phyloP scores from a whole-genome alignment of 2,113 vertebrate species.

The Petroica traversi region DNA sequence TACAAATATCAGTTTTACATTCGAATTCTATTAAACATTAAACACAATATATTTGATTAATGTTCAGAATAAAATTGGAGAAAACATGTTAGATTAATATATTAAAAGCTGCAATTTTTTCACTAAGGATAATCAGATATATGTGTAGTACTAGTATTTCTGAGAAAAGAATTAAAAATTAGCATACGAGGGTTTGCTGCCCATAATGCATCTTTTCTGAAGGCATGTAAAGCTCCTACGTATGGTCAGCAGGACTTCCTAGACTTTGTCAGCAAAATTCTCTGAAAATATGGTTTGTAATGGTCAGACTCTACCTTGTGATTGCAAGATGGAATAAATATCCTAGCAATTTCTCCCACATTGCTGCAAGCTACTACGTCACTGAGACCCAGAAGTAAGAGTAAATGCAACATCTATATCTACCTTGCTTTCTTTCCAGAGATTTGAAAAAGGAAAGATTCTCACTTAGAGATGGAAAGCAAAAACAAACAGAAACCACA shows the following conservation, averaged over 20 bases:
- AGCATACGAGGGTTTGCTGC: not conserved
- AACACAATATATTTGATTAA: not conserved
- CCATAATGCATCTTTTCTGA: not conserved
- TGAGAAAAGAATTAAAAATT: not conserved
- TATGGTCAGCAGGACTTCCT: not conserved
- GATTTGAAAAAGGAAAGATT: not conserved
- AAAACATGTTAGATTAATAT: not conserved
- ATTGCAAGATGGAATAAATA: not conserved
- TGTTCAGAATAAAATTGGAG: not conserved
- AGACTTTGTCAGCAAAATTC: not conserved
- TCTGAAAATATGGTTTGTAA: not conserved
- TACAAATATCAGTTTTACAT: not conserved
- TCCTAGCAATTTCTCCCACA: not conserved
- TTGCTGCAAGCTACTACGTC: not conserved
- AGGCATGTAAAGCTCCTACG: not conserved
- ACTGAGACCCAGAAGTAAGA: not conserved
- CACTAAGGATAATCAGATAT: not conserved
- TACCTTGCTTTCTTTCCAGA: not conserved
- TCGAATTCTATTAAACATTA: not conserved
- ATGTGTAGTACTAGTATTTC: not conserved
- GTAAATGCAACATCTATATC: not conserved
- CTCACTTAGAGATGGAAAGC: not conserved
- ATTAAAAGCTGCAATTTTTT: not conserved
- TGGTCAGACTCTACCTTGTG: not conserved
- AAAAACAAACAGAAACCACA: not conserved